Evolutionary conservation across 2,797 vertebrate genomes (phyloP), one percentile per base, ranked within the genome.

Genomic region (Acanthurus leucopareius): DNA sequence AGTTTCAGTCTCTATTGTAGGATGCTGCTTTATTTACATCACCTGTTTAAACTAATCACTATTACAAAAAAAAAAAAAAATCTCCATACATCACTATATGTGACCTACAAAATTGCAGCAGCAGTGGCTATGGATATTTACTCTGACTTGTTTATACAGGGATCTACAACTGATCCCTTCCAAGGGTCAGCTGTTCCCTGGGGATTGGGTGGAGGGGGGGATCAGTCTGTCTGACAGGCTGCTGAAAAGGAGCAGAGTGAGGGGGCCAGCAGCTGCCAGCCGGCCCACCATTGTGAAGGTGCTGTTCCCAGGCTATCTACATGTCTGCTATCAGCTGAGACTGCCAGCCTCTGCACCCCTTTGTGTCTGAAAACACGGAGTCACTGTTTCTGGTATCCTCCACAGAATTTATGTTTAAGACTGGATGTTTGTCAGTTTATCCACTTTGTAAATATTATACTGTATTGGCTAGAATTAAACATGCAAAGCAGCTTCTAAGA

Each of bases 231-330:
- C 90, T 94, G 92, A 93, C 86, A 92, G 81, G 83, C 82, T 69
- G 79, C 79, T 92, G 87, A 92, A 93, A 90, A 92, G 90, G 73
- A 88, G 88, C 86, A 81, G 86, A 85, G 75, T 3, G 76, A 84
- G 87, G 86, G 32, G 86, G 90, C 88, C 92, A 38, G 86, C 94
- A 93, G 94, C 94, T 94, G 93, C 91, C 89, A 89, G 90, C 89
- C 89, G 75, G 76, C 53, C 49, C 3, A 74, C 93, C 90, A 93
- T 95, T 95, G 93, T 95, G 89, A 81, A 73, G 69, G 56, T 44
- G 66, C 82, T 48, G 90, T 93, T 95, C 93, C 91, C 93, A 94
- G 87, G 93, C 88, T 81, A 86, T 79, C 85, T 86, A 72, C 87
- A 89, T 77, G 69, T 86, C 86, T 58, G 69, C 63, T 56, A 82